These are phyloP conservation scores for Idaea aversata DNA, from an alignment of 2,888 invertebrate genomes.

Conservation along the genomic window DNA sequence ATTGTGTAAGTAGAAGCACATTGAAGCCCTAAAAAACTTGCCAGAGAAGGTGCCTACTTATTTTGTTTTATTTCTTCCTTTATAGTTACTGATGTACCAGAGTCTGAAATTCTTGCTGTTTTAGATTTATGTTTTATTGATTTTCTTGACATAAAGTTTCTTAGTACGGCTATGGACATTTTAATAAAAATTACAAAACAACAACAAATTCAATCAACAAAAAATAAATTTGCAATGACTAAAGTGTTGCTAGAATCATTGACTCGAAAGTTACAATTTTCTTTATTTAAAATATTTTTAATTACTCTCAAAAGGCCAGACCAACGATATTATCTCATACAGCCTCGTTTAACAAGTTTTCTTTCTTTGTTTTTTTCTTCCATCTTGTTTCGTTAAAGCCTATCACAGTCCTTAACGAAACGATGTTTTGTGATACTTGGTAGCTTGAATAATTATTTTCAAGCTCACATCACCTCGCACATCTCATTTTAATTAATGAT, in stretches of 20 bases:
- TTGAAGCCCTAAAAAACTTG: neutral
- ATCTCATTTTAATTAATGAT: no score
- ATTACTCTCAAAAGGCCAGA: no score
- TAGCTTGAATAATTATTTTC: no score
- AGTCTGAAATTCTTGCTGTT: conserved; percentile 3
- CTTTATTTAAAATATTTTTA: neutral
- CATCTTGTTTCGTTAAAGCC: no score
- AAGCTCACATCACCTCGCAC: no score
- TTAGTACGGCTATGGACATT: neutral
- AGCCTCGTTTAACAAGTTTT: no score
- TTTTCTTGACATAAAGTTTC: neutral
- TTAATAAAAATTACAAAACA: neutral
- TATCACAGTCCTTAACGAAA: no score
- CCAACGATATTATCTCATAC: no score
- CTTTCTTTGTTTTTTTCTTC: no score
- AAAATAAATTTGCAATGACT: no score
- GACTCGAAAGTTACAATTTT: neutral
- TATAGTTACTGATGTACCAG: neutral
- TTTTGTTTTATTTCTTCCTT: neutral
- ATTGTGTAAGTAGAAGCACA: neutral
- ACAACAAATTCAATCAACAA: neutral
- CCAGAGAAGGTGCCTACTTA: neutral
- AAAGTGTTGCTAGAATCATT: neutral
- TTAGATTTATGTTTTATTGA: neutral
- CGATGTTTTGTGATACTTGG: no score